Percentiles rank a stretch among this genome's conserved stretches.
These are phyloP conservation scores for Phalangium opilio DNA, from an alignment of 2,888 invertebrate genomes.

Conservation along the genomic window DNA sequence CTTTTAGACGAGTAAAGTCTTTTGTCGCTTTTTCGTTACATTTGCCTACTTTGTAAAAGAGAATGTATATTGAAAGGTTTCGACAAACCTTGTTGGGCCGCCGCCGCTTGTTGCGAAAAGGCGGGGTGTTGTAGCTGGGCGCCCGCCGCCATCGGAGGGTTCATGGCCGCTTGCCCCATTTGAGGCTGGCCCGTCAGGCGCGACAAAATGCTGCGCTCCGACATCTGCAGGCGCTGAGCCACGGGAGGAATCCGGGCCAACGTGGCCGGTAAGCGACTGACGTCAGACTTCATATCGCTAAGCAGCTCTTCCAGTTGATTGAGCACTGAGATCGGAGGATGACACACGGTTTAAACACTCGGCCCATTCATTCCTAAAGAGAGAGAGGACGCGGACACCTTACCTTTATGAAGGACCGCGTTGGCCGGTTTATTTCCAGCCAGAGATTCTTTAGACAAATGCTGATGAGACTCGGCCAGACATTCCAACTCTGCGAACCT, in stretches of 20 bases:
- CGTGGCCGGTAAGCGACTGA: conserved; percentile 90
- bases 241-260: conserved; percentile 94
- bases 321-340: no score
- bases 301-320: conserved; percentile 95
- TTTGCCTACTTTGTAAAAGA: no score
- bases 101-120: conserved; percentile 16
- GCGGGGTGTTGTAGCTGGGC: conserved; percentile 11
- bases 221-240: conserved; percentile 95
- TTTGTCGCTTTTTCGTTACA: no score
- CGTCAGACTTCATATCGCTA: conserved; percentile 99
- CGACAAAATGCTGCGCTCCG: conserved; percentile 82
- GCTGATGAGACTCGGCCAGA: conserved; percentile 94
- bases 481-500: conserved; percentile 65
- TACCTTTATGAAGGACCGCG: conserved; percentile 91
- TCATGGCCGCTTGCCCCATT: conserved; percentile 10
- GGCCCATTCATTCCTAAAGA: no score
- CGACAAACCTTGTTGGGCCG: neutral
- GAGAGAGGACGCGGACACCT: no score
- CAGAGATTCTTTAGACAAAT: conserved; percentile 90
- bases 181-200: conserved; percentile 22
- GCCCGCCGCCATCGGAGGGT: conserved; percentile 5
- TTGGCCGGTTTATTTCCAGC: conserved; percentile 98
- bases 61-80: no score
- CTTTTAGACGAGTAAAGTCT: no score
- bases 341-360: no score